A percentile compares a stretch with the other conserved stretches of the same genome.
Conservation (phyloP, 2,888 invertebrate genomes). For the Oegoconia quadripuncta region DNA sequence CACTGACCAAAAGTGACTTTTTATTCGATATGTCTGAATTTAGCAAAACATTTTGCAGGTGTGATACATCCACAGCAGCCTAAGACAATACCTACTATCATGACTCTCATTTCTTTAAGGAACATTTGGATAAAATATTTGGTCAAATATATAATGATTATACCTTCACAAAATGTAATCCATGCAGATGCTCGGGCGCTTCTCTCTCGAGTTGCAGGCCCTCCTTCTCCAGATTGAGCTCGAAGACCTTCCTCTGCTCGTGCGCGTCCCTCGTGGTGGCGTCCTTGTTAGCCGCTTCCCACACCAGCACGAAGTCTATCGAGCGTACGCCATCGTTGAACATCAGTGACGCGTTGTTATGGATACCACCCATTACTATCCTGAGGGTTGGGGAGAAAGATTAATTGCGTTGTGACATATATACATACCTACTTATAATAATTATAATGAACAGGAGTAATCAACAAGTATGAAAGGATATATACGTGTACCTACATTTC, state of each 20-base stretch:
- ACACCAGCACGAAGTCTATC: conserved; percentile 89
- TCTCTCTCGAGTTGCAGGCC: conserved; percentile 87
- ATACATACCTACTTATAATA: too few species aligned
- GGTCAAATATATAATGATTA: background rate
- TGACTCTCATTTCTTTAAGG: background rate
- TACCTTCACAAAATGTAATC: conserved; percentile 89
- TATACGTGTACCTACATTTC: too few species aligned
- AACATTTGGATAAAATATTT: background rate
- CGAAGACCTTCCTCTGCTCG: conserved; percentile 81
- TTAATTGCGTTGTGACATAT: too few species aligned
- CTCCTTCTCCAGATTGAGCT: conserved; percentile 84
- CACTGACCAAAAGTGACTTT: too few species aligned
- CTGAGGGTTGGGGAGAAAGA: conserved; percentile 30
- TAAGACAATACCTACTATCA: background rate
- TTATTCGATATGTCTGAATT: too few species aligned
- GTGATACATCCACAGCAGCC: background rate
- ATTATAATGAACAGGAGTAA: too few species aligned
- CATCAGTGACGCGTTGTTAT: conserved; percentile 78
- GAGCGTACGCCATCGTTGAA: conserved; percentile 85
- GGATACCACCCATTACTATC: conserved; percentile 60
- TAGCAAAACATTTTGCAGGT: too few species aligned
- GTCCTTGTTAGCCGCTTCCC: conserved; percentile 81
- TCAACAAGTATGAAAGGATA: too few species aligned
- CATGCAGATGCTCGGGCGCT: conserved; percentile 78
- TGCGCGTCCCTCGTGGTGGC: conserved; percentile 61